Conservation (phyloP, 1,140 invertebrate species). For the Monochamus saltuarius region DNA sequence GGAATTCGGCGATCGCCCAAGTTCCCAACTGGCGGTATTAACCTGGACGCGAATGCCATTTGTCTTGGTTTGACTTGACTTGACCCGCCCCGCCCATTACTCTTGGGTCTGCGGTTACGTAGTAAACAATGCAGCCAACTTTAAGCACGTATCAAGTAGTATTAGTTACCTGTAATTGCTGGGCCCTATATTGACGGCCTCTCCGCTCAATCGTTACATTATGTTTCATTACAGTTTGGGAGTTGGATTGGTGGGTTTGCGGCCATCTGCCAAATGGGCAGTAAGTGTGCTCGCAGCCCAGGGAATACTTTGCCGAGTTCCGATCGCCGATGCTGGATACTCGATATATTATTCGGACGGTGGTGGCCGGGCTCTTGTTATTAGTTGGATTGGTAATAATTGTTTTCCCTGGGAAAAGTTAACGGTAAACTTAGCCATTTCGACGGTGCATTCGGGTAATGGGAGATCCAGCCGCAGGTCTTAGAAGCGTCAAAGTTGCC, state of each 20-base stretch:
- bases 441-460: too few species aligned
- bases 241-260: conserved; percentile 43
- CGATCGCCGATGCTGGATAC: neutral
- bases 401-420: too few species aligned
- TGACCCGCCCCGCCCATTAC: conserved; percentile 42
- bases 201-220: conserved; percentile 45
- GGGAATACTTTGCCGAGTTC: conserved; percentile 4
- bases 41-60: conserved; percentile 51
- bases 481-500: too few species aligned
- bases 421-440: too few species aligned
- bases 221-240: conserved; percentile 45
- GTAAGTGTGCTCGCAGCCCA: conserved; percentile 16
- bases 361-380: too few species aligned
- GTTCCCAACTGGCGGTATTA: conserved; percentile 49
- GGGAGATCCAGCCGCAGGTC: too few species aligned
- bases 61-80: conserved; percentile 53
- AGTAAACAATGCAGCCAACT: conserved; percentile 51
- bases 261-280: conserved; percentile 25
- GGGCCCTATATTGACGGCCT: conserved; percentile 40
- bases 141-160: conserved; percentile 50
- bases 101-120: conserved; percentile 46
- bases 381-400: too few species aligned
- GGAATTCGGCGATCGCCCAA: conserved; percentile 47
- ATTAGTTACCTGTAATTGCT: conserved; percentile 51
- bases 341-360: neutral